Conservation (phyloP, 2,113 vertebrate genomes). For the Echinops telfairi region DNA sequence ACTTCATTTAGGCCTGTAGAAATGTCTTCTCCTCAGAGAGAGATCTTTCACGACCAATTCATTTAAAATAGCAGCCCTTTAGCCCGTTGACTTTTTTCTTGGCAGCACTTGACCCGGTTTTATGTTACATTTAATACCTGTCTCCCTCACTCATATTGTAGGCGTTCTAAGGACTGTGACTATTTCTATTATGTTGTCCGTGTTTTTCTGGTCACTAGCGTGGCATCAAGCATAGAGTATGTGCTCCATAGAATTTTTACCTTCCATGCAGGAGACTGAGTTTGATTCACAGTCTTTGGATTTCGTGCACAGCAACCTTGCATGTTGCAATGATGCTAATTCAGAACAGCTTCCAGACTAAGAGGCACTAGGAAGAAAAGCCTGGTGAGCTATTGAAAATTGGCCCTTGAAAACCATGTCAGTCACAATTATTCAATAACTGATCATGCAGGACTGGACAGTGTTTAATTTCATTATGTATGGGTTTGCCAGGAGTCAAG, state of each 20-base stretch:
- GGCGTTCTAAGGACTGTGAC: background rate
- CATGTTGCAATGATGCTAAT: background rate
- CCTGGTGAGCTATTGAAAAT: background rate
- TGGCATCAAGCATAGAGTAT: background rate
- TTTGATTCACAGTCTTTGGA: background rate
- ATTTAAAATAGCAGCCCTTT: background rate
- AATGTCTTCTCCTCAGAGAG: background rate
- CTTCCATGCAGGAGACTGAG: background rate
- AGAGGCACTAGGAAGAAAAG: background rate
- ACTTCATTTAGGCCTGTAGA: background rate
- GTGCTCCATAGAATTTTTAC: background rate
- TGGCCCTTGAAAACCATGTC: background rate
- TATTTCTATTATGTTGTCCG: no score
- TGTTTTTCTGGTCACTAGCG: no score
- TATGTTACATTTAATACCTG: background rate
- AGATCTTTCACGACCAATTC: slow-evolving; percentile 34
- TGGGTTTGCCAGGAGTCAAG: background rate
- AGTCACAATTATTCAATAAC: background rate
- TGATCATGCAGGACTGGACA: background rate
- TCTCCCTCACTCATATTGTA: background rate
- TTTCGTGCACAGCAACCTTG: background rate
- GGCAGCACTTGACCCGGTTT: background rate
- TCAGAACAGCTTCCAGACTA: background rate
- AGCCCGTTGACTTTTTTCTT: background rate
- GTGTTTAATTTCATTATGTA: background rate